Evolutionary conservation across 2,888 invertebrate genomes (phyloP).

Genomic region (Idaea biselata): DNA sequence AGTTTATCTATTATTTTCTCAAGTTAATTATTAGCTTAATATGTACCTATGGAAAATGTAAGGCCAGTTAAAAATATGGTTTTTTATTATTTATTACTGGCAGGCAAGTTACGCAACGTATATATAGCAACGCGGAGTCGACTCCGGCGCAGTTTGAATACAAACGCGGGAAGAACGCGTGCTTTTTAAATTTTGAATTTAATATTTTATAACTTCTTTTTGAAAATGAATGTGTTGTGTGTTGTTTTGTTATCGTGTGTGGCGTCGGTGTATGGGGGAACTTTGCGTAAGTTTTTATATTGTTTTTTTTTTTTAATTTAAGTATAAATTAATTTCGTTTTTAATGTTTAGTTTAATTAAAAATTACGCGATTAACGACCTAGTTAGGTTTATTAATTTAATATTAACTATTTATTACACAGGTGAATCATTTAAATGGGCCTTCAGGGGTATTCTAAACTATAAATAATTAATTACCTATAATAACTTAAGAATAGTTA

Average conservation of each 20-base stretch:
- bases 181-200: conserved; percentile 16
- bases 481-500: no score
- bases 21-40: background rate
- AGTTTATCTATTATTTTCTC: background rate
- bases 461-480: no score
- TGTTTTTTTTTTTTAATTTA: background rate
- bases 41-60: background rate
- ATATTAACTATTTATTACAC: no score
- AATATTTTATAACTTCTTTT: conserved; percentile 23
- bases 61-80: background rate
- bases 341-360: no score
- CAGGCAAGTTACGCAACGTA: background rate
- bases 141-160: conserved; percentile 34
- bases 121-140: background rate
- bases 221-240: conserved; percentile 52
- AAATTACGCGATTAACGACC: no score
- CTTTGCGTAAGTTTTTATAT: conserved; percentile 53
- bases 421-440: no score
- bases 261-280: conserved; percentile 40
- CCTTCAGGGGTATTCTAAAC: no score
- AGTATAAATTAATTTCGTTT: no score
- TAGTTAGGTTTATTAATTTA: no score
- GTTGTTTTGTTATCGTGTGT: conserved; percentile 40
- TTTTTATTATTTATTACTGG: background rate
- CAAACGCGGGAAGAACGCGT: conserved; percentile 17